These are phyloP conservation scores for Daktulosphaira vitifoliae DNA, from an alignment of 1,140 invertebrate genomes.

Conservation along the genomic window DNA sequence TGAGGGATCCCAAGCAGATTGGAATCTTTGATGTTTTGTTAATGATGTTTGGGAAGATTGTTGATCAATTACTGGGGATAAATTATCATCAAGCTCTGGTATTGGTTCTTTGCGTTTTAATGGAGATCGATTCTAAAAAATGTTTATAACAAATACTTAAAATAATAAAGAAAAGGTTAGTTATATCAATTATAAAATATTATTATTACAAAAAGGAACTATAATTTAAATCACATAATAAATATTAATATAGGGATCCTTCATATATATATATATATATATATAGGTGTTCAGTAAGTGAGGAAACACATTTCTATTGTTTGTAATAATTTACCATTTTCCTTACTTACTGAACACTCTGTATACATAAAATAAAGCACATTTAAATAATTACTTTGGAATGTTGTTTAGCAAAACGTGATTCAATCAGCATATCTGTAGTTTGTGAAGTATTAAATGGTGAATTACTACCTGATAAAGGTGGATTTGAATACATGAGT, in stretches of 20 bases:
- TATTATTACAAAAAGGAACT: no score
- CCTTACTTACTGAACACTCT: no score
- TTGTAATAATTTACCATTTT: no score
- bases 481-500: conserved; percentile 51
- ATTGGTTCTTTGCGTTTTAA: conserved; percentile 53
- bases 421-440: conserved; percentile 32
- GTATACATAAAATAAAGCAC: no score
- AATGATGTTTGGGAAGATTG: conserved; percentile 44
- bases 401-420: conserved; percentile 34
- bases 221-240: no score
- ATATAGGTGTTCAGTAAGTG: no score
- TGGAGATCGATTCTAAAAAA: conserved; percentile 47
- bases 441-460: conserved; percentile 38
- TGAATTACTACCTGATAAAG: conserved; percentile 44
- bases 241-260: no score
- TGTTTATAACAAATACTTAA: no score
- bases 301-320: no score
- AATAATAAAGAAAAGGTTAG: no score
- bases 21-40: conserved; percentile 32
- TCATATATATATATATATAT: no score
- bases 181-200: conserved; percentile 25
- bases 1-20: conserved; percentile 63
- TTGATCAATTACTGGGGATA: conserved; percentile 46
- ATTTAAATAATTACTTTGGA: conserved; percentile 17
- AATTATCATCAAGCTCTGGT: conserved; percentile 40